These are phyloP conservation scores for Chelonus insularis DNA, from an alignment of 1,140 invertebrate species.

Conservation along the genomic window DNA sequence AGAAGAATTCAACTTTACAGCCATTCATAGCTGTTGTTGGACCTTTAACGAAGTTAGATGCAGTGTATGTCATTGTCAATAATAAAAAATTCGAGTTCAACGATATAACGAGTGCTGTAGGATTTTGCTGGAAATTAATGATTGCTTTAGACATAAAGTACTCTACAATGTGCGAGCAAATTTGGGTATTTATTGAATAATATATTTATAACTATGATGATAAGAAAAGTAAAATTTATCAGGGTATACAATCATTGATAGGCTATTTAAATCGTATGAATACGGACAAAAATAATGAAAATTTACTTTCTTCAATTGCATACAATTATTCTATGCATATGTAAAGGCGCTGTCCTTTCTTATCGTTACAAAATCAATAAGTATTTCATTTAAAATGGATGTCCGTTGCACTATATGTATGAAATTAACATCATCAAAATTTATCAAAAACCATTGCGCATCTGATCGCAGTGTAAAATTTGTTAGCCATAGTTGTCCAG, in stretches of 20 bases:
- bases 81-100: too few relatives aligned
- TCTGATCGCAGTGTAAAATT: background rate
- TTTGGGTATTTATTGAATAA: background rate
- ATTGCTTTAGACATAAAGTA: background rate
- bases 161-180: background rate
- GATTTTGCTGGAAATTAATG: too few relatives aligned
- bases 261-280: too few relatives aligned
- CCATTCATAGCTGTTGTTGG: conserved; percentile 22
- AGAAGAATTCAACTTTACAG: background rate
- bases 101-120: too few relatives aligned
- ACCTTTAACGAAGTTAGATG: background rate
- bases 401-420: background rate
- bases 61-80: too few relatives aligned
- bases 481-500: background rate
- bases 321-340: too few relatives aligned
- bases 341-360: too few relatives aligned
- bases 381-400: background rate
- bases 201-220: background rate
- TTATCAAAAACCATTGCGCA: background rate
- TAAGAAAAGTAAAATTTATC: too few relatives aligned
- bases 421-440: background rate
- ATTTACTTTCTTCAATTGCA: too few relatives aligned
- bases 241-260: too few relatives aligned
- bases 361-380: too few relatives aligned
- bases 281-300: too few relatives aligned